phyloP scores from a whole-genome alignment of 1,140 invertebrate genomes.

The Heliothis subflexa region DNA sequence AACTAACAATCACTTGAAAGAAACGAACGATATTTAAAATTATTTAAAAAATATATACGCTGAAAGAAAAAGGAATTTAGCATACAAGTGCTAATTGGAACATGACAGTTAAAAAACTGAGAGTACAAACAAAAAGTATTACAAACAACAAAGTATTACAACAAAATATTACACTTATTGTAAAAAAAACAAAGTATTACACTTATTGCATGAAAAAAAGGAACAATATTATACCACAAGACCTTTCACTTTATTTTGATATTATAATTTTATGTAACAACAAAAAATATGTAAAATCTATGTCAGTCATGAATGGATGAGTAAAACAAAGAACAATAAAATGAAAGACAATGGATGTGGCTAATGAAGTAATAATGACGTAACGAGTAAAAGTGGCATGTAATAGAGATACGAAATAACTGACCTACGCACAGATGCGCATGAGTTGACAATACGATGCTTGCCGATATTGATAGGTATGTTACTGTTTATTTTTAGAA shows the following conservation, averaged over 20 bases:
- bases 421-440: slow-evolving; percentile 9
- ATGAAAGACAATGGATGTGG: slow-evolving; percentile 2
- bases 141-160: too few relatives aligned
- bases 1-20: not conserved
- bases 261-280: not conserved
- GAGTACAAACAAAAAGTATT: too few relatives aligned
- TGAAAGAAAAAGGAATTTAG: not conserved
- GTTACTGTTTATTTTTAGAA: not conserved
- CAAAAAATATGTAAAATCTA: slow-evolving; percentile 7
- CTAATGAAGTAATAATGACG: not conserved
- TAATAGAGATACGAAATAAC: not conserved
- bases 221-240: not conserved
- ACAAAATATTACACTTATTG: too few relatives aligned
- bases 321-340: slow-evolving; percentile 23
- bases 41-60: too few relatives aligned
- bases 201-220: not conserved
- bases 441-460: not conserved
- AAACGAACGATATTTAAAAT: too few relatives aligned
- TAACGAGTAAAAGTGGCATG: slow-evolving; percentile 8
- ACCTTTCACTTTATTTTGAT: slow-evolving; percentile 6
- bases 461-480: not conserved
- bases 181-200: too few relatives aligned
- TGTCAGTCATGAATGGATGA: slow-evolving; percentile 8
- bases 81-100: not conserved
- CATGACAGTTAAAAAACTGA: too few relatives aligned